phyloP scores from a whole-genome alignment of 2,113 vertebrate genomes.

The Hystrix brachyura region DNA sequence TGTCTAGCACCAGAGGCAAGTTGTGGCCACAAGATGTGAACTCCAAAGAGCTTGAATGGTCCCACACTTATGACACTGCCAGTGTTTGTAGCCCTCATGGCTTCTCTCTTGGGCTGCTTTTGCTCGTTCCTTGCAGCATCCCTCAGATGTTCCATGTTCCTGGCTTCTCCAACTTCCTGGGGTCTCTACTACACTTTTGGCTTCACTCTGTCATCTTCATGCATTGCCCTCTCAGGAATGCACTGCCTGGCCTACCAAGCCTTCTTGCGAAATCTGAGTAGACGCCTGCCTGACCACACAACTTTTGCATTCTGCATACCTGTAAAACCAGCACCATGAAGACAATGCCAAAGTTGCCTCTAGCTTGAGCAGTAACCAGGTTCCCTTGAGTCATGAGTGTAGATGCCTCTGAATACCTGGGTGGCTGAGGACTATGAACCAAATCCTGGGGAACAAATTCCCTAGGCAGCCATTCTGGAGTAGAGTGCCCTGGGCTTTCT shows the following conservation, averaged over 20 bases:
- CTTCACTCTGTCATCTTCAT: background rate
- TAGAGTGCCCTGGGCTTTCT: background rate
- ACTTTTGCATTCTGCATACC: background rate
- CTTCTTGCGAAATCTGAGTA: background rate
- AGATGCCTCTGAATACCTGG: background rate
- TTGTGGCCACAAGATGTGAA: background rate
- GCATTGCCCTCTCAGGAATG: background rate
- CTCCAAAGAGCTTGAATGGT: no score
- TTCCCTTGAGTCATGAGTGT: background rate
- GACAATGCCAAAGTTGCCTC: background rate
- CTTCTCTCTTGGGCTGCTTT: background rate
- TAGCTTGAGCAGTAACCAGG: background rate
- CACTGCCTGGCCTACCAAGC: background rate
- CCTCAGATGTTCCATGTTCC: background rate
- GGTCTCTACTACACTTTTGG: background rate
- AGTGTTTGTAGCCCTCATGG: background rate
- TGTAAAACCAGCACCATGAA: background rate
- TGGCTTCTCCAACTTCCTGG: background rate
- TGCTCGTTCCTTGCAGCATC: background rate
- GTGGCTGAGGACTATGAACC: background rate
- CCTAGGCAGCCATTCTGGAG: background rate
- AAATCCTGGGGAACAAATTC: background rate
- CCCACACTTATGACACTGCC: background rate
- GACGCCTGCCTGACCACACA: background rate
- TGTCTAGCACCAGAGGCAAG: background rate